Evolutionary conservation across 1,140 invertebrate species (phyloP), one percentile per base, ranked within the genome.

Genomic region (Eufriesea mexicana): DNA sequence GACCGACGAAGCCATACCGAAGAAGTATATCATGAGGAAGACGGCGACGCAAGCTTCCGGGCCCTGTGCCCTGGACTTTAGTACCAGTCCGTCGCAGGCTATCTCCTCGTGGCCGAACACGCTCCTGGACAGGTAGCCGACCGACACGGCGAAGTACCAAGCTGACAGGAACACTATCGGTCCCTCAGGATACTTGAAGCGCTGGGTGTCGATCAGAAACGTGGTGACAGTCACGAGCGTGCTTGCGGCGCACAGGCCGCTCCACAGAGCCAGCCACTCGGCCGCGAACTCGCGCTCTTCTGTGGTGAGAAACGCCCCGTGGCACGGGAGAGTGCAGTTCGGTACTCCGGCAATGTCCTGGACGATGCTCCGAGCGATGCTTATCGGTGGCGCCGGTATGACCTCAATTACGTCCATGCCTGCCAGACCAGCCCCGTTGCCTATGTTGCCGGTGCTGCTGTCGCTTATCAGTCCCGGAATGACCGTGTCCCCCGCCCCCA

Each of bases 241-340:
- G 90, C 98, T 99, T 86, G 97, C 96, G 92, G 98, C 97, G 95
- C 99, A 99, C 9, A 99, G 96, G 86, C 97, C 97, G 89, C 98
- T 98, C 98, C 98, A 99, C 45, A 99, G 96, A 49, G 98, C 97
- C 89, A 99, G 97, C 98, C 99, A 99, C 80, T 98, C 96, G 87
- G 96, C 96, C 84, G 98, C 97, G 95, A 99, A 99, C 78, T 97
- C 97, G 93, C 96, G 96, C 95, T 99, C 98, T 91, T 99, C 97
- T 89, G 96, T 95, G 89, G 95, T 96, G 95, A 98, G 98, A 95
- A 98, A 98, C 35, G 97, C 96, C 66, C 97, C 97, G 92, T 97
- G 96, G 95, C 99, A 99, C n/a, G 98, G 98, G 89, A 98, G 96
- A 79, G 97, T 98, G 95, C 98, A 99, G 92, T 98, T 97, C 90